Percentiles rank a stretch among this genome's conserved stretches.
phyloP scores from a whole-genome alignment of 2,113 vertebrate species.

The Nothobranchius kuhntae region DNA sequence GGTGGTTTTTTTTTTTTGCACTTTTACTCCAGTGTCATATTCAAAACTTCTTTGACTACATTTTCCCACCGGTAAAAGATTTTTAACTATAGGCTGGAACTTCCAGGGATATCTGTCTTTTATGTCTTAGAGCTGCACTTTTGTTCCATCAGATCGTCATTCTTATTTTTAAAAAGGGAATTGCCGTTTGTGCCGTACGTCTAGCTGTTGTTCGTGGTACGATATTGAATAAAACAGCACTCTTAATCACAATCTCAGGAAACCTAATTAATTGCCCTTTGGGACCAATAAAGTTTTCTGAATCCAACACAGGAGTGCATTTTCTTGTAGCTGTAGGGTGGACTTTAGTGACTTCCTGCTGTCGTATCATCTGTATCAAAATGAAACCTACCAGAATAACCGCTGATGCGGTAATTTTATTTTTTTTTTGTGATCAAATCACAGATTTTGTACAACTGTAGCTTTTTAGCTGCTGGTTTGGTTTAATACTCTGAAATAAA shows the following conservation, averaged over 20 bases:
- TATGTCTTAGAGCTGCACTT: background rate
- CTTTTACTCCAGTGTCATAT: background rate
- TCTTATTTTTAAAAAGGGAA: constrained; percentile 62
- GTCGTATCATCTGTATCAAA: constrained; percentile 8
- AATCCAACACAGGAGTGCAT: too few relatives aligned
- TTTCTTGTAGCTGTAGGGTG: constrained; percentile 25
- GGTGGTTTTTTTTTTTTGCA: background rate
- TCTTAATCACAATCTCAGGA: constrained; percentile 53
- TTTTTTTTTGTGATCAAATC: constrained; percentile 9
- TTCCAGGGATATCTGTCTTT: background rate
- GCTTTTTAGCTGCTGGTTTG: constrained; percentile 1
- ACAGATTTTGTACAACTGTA: constrained; percentile 24
- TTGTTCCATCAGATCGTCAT: background rate
- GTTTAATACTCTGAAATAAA: background rate
- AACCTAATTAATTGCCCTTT: background rate
- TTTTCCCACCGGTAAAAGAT: background rate
- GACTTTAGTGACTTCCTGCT: constrained; percentile 20
- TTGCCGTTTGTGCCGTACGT: constrained; percentile 50
- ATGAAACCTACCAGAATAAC: constrained; percentile 17
- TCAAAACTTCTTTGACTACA: background rate
- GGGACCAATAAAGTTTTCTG: too few relatives aligned
- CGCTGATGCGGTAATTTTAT: background rate
- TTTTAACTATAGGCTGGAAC: background rate
- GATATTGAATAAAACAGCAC: too few relatives aligned
- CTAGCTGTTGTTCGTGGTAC: constrained; percentile 19